Base-by-base conservation (phyloP, 2,797 vertebrate species). In the Cossypha caffra region DNA sequence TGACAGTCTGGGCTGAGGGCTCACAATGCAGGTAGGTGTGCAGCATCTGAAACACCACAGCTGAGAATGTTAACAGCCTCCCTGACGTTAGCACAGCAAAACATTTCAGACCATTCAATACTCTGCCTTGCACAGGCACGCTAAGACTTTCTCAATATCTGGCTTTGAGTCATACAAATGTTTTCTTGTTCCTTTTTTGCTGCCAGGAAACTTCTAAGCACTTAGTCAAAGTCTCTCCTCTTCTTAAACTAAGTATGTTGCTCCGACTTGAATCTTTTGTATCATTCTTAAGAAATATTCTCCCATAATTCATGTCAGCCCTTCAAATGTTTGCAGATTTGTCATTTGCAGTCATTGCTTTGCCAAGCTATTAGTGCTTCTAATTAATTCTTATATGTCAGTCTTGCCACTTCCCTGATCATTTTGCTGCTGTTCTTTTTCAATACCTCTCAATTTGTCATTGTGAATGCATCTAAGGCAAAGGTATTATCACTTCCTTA, bases 281-380 rank as follows among this genome's bases (percentile, higher is more conserved):
- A 61, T 66, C 2, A 2, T 80, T 86, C 57, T 93, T 64, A 55
- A 90, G 76, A 86, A 91, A 26, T 67, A 71, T 82, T 95, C 78
- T 94, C 54, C 59, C 55, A 74, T 93, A 77, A 86, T 88, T 91
- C 90, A 76, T 79, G 85, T 96, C 71, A 95, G 35, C 50, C 45
- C 47, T 93, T 95, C 86, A 93, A 61, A 94, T 93, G 79, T 95
- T 95, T 95, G 94, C 87, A 96, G 84, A 90, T 93, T 85, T 95
- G 75, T 90, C 89, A 83, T 90, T 68, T 90, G 57, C 48, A 95
- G 82, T 83, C 58, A 33, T 37, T 77, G 64, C 75, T 95, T 95
- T 88, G 85, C 93, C 64, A 94, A 91, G 57, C 75, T 93, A 88
- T 95, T 92, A 93, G 47, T 26, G 73, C 50, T 54, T 64, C 66